These are phyloP conservation scores for Solenopsis invicta DNA, from an alignment of 1,140 invertebrate species.

Conservation along the genomic window DNA sequence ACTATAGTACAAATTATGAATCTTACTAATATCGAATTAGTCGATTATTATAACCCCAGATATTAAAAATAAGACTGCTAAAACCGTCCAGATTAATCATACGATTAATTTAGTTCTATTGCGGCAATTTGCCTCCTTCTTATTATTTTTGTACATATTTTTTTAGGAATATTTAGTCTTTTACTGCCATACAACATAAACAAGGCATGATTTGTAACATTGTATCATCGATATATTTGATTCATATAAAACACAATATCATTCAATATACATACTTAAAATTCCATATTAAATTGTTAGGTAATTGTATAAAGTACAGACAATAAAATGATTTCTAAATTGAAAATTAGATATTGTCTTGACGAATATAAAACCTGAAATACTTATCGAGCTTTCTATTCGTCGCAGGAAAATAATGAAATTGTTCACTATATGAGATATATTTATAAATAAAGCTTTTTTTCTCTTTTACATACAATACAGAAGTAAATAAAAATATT, in stretches of 20 bases:
- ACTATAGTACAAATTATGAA: slow-evolving; percentile 67
- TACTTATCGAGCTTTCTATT: slow-evolving; percentile 18
- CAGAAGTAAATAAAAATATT: slow-evolving; percentile 27
- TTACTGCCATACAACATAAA: slow-evolving; percentile 13
- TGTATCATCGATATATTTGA: background rate
- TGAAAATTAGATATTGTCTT: background rate
- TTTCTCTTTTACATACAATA: slow-evolving; percentile 33
- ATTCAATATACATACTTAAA: background rate
- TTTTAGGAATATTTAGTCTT: slow-evolving; percentile 19
- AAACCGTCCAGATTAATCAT: slow-evolving; percentile 69
- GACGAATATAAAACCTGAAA: background rate
- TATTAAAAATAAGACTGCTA: slow-evolving; percentile 67
- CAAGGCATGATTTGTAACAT: background rate
- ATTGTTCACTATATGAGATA: background rate
- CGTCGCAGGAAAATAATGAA: background rate
- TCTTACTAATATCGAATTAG: slow-evolving; percentile 21
- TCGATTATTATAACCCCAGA: slow-evolving; percentile 26
- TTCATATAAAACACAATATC: slow-evolving; percentile 40
- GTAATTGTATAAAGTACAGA: slow-evolving; percentile 22
- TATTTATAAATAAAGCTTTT: slow-evolving; percentile 35
- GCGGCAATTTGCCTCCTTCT: slow-evolving; percentile 46
- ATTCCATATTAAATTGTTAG: slow-evolving; percentile 31
- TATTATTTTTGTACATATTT: slow-evolving; percentile 70
- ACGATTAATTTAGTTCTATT: slow-evolving; percentile 59
- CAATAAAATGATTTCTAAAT: slow-evolving; percentile 41